Conservation (phyloP, 1,140 invertebrate genomes). For the Drosophila sucinea region DNA sequence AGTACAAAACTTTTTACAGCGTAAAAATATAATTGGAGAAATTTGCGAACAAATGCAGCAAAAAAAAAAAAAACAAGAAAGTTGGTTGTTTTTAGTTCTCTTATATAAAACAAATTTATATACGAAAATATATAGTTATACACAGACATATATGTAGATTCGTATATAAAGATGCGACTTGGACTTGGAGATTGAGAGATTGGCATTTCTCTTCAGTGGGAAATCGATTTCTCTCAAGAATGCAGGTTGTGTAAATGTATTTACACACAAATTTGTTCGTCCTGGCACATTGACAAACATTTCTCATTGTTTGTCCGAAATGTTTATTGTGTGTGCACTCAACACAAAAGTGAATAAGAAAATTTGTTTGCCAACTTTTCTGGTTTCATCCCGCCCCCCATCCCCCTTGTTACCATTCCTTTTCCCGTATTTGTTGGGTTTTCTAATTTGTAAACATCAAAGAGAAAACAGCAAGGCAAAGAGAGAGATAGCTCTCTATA, state of each 20-base stretch:
- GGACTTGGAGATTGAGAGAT: neutral
- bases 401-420: neutral
- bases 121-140: neutral
- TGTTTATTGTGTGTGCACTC: slow-evolving; percentile 59
- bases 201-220: neutral
- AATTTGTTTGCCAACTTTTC: slow-evolving; percentile 80
- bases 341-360: slow-evolving; percentile 76
- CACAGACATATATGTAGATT: neutral
- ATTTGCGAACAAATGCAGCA: slow-evolving; percentile 36
- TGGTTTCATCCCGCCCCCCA: neutral
- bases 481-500: neutral
- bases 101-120: neutral
- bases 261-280: slow-evolving; percentile 68
- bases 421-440: slow-evolving; percentile 31
- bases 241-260: slow-evolving; percentile 62
- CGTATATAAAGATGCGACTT: neutral
- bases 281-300: slow-evolving; percentile 63
- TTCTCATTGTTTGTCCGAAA: slow-evolving; percentile 28
- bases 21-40: slow-evolving; percentile 81
- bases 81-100: slow-evolving; percentile 3
- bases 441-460: slow-evolving; percentile 81
- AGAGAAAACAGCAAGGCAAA: slow-evolving; percentile 50
- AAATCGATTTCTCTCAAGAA: slow-evolving; percentile 68
- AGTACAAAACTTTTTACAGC: slow-evolving; percentile 71
- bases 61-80: slow-evolving; percentile 25